phyloP scores from a whole-genome alignment of 1,140 invertebrate genomes.

The Dreissena rostriformis region DNA sequence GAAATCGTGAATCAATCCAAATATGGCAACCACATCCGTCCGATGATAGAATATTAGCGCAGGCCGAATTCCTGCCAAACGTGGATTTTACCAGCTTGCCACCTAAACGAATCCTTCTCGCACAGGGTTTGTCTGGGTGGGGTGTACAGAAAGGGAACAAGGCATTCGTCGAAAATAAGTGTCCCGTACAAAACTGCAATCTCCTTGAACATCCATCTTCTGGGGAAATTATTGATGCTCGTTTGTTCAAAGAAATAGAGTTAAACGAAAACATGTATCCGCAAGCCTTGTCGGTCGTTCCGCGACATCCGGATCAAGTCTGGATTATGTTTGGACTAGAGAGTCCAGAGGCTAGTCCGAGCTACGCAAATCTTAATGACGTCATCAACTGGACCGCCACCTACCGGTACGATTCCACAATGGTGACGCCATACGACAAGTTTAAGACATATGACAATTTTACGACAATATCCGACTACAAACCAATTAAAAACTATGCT shows the following conservation, averaged over 20 bases:
- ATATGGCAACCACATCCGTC: constrained; percentile 12
- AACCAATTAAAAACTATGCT: constrained; percentile 66
- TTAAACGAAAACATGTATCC: background rate
- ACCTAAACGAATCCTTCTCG: constrained; percentile 27
- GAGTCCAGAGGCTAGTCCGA: constrained; percentile 25
- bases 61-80: constrained; percentile 27
- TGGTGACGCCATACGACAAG: constrained; percentile 96
- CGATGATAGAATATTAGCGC: constrained; percentile 34
- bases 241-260: constrained; percentile 54
- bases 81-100: constrained; percentile 9
- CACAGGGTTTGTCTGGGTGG: constrained; percentile 25
- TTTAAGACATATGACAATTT: constrained; percentile 77
- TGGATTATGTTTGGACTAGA: constrained; percentile 62
- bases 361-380: constrained; percentile 22
- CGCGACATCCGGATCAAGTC: constrained; percentile 48
- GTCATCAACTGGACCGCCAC: constrained; percentile 93
- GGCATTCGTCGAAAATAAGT: constrained; percentile 26
- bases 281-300: background rate
- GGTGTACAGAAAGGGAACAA: constrained; percentile 24
- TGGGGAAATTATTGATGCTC: constrained; percentile 5
- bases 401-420: constrained; percentile 95
- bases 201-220: background rate
- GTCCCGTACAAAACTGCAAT: constrained; percentile 45
- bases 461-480: background rate
- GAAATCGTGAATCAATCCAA: background rate